phyloP scores from a whole-genome alignment of 2,113 vertebrate species.

The Furnarius figulus region DNA sequence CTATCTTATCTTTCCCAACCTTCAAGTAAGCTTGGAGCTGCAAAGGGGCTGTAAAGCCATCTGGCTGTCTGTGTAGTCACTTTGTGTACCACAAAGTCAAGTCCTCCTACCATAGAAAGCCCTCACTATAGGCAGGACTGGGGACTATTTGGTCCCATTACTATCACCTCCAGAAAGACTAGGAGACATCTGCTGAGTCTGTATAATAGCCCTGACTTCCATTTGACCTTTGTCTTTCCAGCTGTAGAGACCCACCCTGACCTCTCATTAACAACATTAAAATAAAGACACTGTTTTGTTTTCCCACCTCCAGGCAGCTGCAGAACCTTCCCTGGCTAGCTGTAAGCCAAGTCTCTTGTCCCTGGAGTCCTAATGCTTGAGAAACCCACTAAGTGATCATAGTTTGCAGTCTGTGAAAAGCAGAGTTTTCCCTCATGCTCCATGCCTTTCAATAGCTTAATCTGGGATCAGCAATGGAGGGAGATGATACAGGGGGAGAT shows the following conservation, averaged over 20 bases:
- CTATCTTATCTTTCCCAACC: background rate
- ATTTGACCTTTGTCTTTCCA: conserved; percentile 28
- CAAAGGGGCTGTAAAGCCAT: background rate
- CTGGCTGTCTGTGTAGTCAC: background rate
- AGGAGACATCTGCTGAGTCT: background rate
- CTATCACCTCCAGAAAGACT: background rate
- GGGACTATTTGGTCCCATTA: background rate
- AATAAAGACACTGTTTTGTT: background rate
- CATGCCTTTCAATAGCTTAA: background rate
- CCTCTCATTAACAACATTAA: background rate
- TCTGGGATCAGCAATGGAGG: background rate
- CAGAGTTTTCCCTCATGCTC: background rate
- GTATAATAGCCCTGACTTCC: background rate
- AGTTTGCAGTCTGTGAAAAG: background rate
- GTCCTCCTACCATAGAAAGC: background rate
- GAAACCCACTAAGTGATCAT: background rate
- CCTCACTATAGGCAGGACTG: background rate
- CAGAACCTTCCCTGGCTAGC: background rate
- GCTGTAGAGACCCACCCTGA: background rate
- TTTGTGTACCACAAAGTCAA: background rate
- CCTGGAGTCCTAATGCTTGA: background rate
- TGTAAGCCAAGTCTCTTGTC: background rate
- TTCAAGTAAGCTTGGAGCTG: background rate
- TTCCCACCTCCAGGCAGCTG: conserved; percentile 36
- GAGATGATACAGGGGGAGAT: background rate